A percentile compares a stretch with the other conserved stretches of the same genome.
phyloP scores from a whole-genome alignment of 2,113 vertebrate species.

The Gnathonemus echidnorhynchus region DNA sequence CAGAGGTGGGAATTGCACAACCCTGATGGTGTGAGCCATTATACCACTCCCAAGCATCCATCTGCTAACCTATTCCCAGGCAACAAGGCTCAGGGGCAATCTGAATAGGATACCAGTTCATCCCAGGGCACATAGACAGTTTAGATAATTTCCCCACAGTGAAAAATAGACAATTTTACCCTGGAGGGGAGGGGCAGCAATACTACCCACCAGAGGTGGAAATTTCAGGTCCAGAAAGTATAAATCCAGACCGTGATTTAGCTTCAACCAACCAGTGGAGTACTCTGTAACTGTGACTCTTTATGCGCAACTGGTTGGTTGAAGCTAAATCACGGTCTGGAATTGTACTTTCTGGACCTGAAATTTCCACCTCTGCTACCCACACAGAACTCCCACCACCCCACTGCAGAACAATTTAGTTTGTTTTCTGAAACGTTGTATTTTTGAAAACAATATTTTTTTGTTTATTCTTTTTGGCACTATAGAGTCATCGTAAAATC shows the following conservation, averaged over 20 bases:
- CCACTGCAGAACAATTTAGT: background rate
- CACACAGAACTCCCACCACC: background rate
- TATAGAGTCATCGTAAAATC: background rate
- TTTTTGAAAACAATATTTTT: background rate
- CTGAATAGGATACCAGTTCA: background rate
- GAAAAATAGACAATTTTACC: no score
- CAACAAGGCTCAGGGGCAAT: background rate
- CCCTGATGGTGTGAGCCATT: background rate
- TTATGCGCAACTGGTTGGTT: no score
- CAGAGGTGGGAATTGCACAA: background rate
- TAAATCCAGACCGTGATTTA: no score
- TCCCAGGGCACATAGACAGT: background rate
- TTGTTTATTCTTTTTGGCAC: background rate
- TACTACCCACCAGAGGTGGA: background rate
- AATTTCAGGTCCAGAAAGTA: no score
- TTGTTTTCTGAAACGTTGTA: background rate
- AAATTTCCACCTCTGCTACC: no score
- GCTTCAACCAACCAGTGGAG: no score
- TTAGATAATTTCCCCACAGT: background rate
- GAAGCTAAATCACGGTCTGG: no score
- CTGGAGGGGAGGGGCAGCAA: background rate
- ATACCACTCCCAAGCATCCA: background rate
- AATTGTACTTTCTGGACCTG: no score
- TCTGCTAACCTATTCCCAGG: background rate
- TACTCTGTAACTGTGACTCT: no score